Base-by-base conservation (phyloP, 2,113 vertebrate genomes). In the Notiomystis cincta region DNA sequence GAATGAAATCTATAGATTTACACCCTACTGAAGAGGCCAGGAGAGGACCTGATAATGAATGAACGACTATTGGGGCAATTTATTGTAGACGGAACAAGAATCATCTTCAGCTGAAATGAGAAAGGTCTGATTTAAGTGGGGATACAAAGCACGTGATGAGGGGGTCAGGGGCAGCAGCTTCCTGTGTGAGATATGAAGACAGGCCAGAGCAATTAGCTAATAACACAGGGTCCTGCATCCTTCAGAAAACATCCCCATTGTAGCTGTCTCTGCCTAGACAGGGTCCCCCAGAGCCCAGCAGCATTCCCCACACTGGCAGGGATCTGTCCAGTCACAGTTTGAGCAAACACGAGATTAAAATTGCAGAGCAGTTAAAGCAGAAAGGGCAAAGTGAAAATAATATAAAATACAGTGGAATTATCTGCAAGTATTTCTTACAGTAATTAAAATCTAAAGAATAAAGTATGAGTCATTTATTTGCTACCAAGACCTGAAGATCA, bases 381-480 rank as follows among this genome's bases (percentile, higher is more conserved):
- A 96, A 92, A 77, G 21, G 24, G 38, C 18, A 15, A 86, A 83
- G 56, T 72, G 58, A 77, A 27, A 70, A 83, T 82, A 87, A 69
- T 27, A 45, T 73, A 85, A 95, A 94, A 87, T 80, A 80, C 1
- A 88, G 45, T 54, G 22, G 35, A 91, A 90, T 86, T 85, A 71
- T 42, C 51, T 56, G 79, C 1, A 11, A 62, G 33, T 91, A 71
- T 79, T 96, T 89, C 40, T 90, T 86, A 60, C 3, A 78, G 37
- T 66, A 87, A 92, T 90, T 87, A 89, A 82, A 77, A 71, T 88
- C 60, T 83, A 66, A 87, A 37, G 44, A 93, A 83, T 83, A 78
- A 94, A 83, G 31, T 25, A 75, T 25, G 13, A 96, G 51, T 85
- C 33, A 83, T 88, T 94, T 91, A 70, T 97, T 92, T 94, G 62